Evolutionary conservation across 2,797 vertebrate species (phyloP).

Genomic region (Loriculus beryllinus): DNA sequence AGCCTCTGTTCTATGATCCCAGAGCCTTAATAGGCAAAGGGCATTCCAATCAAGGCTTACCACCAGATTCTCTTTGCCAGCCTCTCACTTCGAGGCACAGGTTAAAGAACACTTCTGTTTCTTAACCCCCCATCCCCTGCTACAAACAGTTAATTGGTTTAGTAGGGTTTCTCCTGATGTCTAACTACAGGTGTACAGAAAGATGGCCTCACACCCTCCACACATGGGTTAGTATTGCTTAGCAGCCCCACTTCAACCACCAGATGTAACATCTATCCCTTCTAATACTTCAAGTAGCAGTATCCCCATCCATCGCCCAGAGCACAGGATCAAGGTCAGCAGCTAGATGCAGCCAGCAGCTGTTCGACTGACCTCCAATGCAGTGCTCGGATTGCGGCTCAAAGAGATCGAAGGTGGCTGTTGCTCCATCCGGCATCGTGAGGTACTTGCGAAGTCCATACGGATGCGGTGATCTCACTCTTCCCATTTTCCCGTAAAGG

Average conservation of each 20-base stretch:
- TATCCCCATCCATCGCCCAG: background rate
- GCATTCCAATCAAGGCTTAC: background rate
- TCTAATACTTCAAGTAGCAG: background rate
- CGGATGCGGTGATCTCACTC: slow-evolving; percentile 88
- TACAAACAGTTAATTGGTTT: background rate
- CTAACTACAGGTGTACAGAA: background rate
- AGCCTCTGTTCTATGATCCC: background rate
- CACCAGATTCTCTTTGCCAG: background rate
- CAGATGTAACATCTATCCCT: background rate
- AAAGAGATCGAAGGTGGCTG: slow-evolving; percentile 93
- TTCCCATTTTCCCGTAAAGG: slow-evolving; percentile 93
- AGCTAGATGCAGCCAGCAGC: background rate
- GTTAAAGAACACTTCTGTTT: background rate
- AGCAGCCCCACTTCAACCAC: background rate
- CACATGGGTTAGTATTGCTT: background rate
- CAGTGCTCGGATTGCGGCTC: slow-evolving; percentile 85
- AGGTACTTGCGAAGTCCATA: slow-evolving; percentile 88
- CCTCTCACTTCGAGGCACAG: background rate
- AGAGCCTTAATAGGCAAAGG: background rate
- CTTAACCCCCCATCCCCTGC: background rate
- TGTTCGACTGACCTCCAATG: slow-evolving; percentile 82
- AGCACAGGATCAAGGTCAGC: background rate
- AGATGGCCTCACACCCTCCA: background rate
- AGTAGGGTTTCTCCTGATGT: background rate
- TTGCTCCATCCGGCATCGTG: slow-evolving; percentile 91